Base-by-base conservation (phyloP, 2,888 invertebrate genomes). In the Eulithis testata region DNA sequence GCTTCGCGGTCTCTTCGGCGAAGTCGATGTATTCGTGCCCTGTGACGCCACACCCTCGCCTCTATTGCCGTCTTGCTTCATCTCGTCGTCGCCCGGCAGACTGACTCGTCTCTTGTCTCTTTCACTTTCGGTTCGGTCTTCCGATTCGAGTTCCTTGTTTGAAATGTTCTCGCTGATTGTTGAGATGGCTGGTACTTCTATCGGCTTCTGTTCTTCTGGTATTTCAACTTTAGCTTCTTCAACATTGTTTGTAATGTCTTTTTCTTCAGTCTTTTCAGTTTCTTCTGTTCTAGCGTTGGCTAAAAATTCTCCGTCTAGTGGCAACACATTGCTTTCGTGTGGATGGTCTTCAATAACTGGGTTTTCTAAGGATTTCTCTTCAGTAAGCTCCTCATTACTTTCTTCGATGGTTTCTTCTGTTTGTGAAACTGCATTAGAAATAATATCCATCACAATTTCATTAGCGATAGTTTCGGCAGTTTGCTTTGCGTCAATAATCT, bases 1-100 rank as follows among this genome's bases (percentile, higher is more conserved):
- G 90, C 96, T 97, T 81, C 96, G 94, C 63, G 97, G 96, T 88
- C 96, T 93, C 86, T 95, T 95, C 67, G 96, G 96, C 43, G 96
- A 95, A 45, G 89, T 80, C 59, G 88, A 83, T 66, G 89, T 91
- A 77, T 90, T 86, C 62, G 92, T 90, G 2, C 89, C 89, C 68
- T 90, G 89, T 3, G 90, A 79, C 11, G 88, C 76, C 2, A 87
- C 84, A 49, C 89, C 88, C 37, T 92, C 90, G 68, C 79, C 85
- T 82, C 83, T 91, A 76, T 71, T 83, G 75, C 80, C 71, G 40
- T 93, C 93, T 74, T 93, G 91, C 74, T 90, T 91, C 88, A 90
- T 90, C 73, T 90, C 93, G 73, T 83, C 84, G 45, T 92, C 91
- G 2, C 90, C 93, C 2, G 95, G 96, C 68, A 96, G 86, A 81